A percentile compares a stretch with the other conserved stretches of the same genome.
Conservation (phyloP, 2,888 invertebrate species). For the Drosophila cognata region DNA sequence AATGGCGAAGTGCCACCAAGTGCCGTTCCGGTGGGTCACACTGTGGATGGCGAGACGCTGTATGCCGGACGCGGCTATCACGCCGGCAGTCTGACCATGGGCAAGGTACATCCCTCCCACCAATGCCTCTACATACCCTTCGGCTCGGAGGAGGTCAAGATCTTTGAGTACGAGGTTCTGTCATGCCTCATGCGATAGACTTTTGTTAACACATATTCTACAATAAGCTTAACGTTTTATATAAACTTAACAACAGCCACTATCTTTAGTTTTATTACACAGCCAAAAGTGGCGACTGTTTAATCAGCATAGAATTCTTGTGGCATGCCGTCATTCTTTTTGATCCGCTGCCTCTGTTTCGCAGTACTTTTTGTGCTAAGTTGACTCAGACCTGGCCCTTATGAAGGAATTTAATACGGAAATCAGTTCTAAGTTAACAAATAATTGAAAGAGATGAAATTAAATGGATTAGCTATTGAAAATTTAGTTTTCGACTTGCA, state of each 20-base stretch:
- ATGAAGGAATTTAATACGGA: slow-evolving; percentile 49
- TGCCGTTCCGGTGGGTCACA: slow-evolving; percentile 88
- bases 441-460: slow-evolving; percentile 10
- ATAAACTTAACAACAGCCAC: slow-evolving; percentile 26
- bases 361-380: slow-evolving; percentile 34
- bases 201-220: slow-evolving; percentile 13
- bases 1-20: slow-evolving; percentile 88
- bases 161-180: slow-evolving; percentile 85
- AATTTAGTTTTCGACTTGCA: slow-evolving; percentile 57
- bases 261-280: slow-evolving; percentile 35
- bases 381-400: slow-evolving; percentile 37
- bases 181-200: slow-evolving; percentile 67
- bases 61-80: slow-evolving; percentile 89
- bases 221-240: slow-evolving; percentile 56
- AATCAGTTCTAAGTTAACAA: slow-evolving; percentile 74
- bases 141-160: slow-evolving; percentile 84
- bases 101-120: slow-evolving; percentile 88
- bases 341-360: slow-evolving; percentile 36
- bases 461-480: slow-evolving; percentile 30
- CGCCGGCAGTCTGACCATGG: slow-evolving; percentile 89
- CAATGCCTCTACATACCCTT: slow-evolving; percentile 86
- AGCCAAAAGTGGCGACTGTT: background rate
- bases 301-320: slow-evolving; percentile 17
- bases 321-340: slow-evolving; percentile 9
- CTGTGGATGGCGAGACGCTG: slow-evolving; percentile 88